A percentile compares a stretch with the other conserved stretches of the same genome.
phyloP scores from a whole-genome alignment of 1,140 invertebrate genomes.

The Parapsyche elsis region DNA sequence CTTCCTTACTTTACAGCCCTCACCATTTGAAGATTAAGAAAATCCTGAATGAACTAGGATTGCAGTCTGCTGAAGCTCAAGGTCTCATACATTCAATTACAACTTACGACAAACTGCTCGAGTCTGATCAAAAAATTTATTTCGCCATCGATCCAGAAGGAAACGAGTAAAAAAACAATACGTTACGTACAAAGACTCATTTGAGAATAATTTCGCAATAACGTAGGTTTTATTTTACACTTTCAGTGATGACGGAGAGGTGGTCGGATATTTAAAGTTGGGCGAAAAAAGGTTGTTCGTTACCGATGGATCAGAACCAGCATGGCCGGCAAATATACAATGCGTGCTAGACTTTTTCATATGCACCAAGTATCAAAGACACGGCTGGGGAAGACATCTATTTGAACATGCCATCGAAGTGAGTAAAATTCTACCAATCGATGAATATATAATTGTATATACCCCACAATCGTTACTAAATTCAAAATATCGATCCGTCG shows the following conservation, averaged over 20 bases:
- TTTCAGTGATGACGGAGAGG: constrained; percentile 50
- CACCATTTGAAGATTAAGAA: neutral
- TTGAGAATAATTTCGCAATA: neutral
- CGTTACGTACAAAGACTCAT: neutral
- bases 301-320: constrained; percentile 48
- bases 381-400: constrained; percentile 52
- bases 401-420: constrained; percentile 51
- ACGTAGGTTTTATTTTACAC: neutral
- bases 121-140: constrained; percentile 52
- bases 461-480: no score
- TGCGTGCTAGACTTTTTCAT: constrained; percentile 54
- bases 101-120: constrained; percentile 50
- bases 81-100: constrained; percentile 52
- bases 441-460: no score
- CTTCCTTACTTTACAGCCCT: neutral
- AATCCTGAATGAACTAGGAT: constrained; percentile 40
- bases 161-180: constrained; percentile 43
- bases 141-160: constrained; percentile 47
- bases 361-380: constrained; percentile 48
- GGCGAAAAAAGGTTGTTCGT: constrained; percentile 53
- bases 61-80: constrained; percentile 48
- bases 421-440: no score
- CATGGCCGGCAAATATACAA: constrained; percentile 47
- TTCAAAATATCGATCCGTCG: neutral
- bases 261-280: constrained; percentile 50